Base-by-base conservation (phyloP, 1,140 invertebrate species). In the Calliphora vicina region DNA sequence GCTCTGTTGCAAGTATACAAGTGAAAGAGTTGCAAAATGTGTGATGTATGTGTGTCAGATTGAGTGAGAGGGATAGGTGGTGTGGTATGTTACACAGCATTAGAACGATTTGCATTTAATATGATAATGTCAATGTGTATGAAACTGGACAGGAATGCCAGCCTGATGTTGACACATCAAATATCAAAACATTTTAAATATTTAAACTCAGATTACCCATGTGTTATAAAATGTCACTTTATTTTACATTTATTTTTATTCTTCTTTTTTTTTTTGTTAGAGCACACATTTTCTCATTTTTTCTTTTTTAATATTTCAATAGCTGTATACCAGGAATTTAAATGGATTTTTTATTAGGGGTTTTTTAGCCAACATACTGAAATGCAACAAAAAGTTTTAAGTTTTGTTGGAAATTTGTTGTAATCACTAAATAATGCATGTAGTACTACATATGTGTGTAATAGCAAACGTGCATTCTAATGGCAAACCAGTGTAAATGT, bases 181-280 rank as follows among this genome's bases (percentile, higher is more conserved):
- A 67, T 67, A 67, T 23, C 61, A 67, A 67, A 67, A 67, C 61
- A 67, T 67, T 23, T 67, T 67, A 67, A 67, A 67, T 67, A 67
- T 67, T 67, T 67, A 67, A 67, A 67, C 61, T 67, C 0, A 20
- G 61, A 67, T 67, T 67, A 67, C 61, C 1, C 1, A 67, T 23
- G 61, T 67, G 61, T 67, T 67, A 67, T 23, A 67, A 23, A 67
- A 67, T 67, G 61, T 67, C 61, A 67, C 61, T 67, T 1, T 50
- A 50, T 50, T 4, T 50, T 50, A 15, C 5, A 43, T 50, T 9
- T 35, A 35, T 35, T 8, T 35, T 35, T 35, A 35, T 35, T 35
- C 2, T 35, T 4, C 29, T 8, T 8, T 35, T 35, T 2, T 13
- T 13, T 15, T 57, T 57, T 4, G n/a, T 57, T 9, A n/a, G 50